Conservation (phyloP, 2,797 vertebrate genomes). For the Euthynnus affinis region DNA sequence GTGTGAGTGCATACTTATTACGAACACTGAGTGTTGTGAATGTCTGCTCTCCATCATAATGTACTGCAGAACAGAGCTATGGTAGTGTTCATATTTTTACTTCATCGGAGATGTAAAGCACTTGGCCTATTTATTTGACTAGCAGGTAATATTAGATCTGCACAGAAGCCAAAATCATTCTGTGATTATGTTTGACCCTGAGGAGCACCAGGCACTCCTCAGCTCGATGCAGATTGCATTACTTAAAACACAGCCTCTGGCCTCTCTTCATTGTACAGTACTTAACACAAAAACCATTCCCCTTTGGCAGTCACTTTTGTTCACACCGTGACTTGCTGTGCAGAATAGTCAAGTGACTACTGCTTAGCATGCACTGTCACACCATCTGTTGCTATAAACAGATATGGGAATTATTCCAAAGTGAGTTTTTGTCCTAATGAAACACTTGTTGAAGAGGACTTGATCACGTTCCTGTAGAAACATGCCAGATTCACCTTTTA, state of each 20-base stretch:
- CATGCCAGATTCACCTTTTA: not conserved
- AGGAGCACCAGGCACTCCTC: slow-evolving; percentile 54
- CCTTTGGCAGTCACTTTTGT: slow-evolving; percentile 47
- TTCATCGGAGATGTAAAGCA: slow-evolving; percentile 32
- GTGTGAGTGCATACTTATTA: slow-evolving; percentile 29
- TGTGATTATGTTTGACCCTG: slow-evolving; percentile 71
- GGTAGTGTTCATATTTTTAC: slow-evolving; percentile 32
- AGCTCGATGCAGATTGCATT: slow-evolving; percentile 67
- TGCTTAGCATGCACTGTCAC: slow-evolving; percentile 33
- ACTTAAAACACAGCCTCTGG: slow-evolving; percentile 67
- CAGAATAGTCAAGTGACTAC: slow-evolving; percentile 47
- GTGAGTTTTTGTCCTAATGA: not conserved
- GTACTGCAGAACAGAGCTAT: slow-evolving; percentile 10
- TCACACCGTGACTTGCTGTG: slow-evolving; percentile 23
- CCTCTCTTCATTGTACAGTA: slow-evolving; percentile 56
- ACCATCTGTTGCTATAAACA: slow-evolving; percentile 14
- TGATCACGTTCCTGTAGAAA: not conserved
- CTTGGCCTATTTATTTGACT: slow-evolving; percentile 66
- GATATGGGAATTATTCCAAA: slow-evolving; percentile 7
- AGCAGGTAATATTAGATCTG: slow-evolving; percentile 62
- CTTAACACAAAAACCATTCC: slow-evolving; percentile 61
- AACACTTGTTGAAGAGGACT: not conserved
- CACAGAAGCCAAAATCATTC: slow-evolving; percentile 69
- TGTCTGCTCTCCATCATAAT: slow-evolving; percentile 36
- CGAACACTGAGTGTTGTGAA: slow-evolving; percentile 16